Conservation (phyloP, 1,140 invertebrate species). For the Pygmarrhopalites habei region DNA sequence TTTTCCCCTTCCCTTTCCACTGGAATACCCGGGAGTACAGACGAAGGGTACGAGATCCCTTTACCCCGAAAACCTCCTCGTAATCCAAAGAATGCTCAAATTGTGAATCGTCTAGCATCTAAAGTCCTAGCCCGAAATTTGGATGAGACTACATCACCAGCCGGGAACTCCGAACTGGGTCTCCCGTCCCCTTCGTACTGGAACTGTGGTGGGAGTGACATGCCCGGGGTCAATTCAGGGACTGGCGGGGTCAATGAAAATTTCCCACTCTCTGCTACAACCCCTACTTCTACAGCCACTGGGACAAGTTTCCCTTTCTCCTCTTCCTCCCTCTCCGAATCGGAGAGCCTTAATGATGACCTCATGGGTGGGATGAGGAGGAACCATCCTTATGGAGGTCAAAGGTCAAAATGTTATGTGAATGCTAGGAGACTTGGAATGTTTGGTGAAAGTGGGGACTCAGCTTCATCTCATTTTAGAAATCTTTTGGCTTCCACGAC, state of each 20-base stretch:
- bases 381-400: too few relatives aligned
- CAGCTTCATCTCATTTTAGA: not conserved
- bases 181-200: constrained; percentile 11
- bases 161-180: not conserved
- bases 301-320: not conserved
- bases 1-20: too few relatives aligned
- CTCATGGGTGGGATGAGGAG: too few relatives aligned
- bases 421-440: not conserved
- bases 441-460: not conserved
- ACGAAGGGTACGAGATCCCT: constrained; percentile 35
- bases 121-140: not conserved
- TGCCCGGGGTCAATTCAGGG: too few relatives aligned
- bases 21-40: too few relatives aligned
- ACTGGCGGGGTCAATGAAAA: too few relatives aligned
- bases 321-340: not conserved
- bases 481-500: constrained; percentile 13
- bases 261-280: not conserved
- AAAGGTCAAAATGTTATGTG: too few relatives aligned
- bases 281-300: not conserved
- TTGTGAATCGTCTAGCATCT: not conserved
- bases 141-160: not conserved
- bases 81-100: not conserved
- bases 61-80: constrained; percentile 24
- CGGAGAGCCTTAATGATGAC: too few relatives aligned
- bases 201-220: too few relatives aligned